Base-by-base conservation (phyloP, 2,113 vertebrate species). In the Electrona antarctica region DNA sequence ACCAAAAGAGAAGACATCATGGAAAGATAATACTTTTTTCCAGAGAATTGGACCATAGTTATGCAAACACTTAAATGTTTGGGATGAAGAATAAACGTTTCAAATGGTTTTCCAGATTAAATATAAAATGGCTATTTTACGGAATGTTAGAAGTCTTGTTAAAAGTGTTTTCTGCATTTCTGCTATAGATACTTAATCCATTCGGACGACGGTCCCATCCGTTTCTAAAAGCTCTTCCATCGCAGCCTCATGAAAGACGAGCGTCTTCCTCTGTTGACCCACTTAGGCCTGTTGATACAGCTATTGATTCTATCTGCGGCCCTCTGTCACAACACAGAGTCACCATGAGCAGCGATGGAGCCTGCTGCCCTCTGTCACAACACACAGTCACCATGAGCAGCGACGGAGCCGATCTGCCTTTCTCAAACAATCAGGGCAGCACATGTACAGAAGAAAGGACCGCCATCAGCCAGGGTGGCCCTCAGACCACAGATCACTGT, bases 291-390 rank as follows among this genome's bases (percentile, higher is more conserved):
- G 80, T 79, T 88, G 85, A 87, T 91, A 82, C 85, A 79, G 79
- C 75, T 88, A 91, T 90, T 89, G 89, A 92, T 90, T 88, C 66
- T 72, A 79, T 87, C 63, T 84, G 69, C 64, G 73, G 3, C 61
- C 69, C 74, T 76, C 84, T 89, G 89, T 87, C 88, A 90, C 80
- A 87, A 89, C 73, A 83, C 60, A 81, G 73, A 62, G 73, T 64
- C 59, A 55, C 54, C 48, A 84, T 79, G 73, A 86, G 66, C 56
- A 64, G 67, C 56, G 60, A 80, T 80, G 84, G 72, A 81, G 85
- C 15, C 45, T 84, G 69, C 64, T 74, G 3, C 61, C 69, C 74
- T 76, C 84, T 89, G 89, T 87, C 88, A 90, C 80, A 87, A 89
- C 73, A 83, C 60, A 81, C 71, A 62, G 73, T 64, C 59, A 55